Evolutionary conservation across 2,797 vertebrate genomes (phyloP), one percentile per base, ranked within the genome.

Genomic region (Cetoscarus ocellatus): DNA sequence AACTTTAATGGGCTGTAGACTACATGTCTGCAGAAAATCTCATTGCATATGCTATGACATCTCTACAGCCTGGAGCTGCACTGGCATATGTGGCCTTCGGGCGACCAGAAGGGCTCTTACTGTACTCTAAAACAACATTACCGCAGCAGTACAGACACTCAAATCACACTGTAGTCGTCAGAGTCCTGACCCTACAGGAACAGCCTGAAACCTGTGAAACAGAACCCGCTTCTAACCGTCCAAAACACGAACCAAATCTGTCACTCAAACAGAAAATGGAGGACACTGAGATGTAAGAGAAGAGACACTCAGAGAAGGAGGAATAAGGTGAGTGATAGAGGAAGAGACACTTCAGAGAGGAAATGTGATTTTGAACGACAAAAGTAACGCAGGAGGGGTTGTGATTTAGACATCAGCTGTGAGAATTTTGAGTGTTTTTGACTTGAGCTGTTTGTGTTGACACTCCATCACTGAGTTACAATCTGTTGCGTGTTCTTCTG

Each of bases 201-300:
- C 39, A 75, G 79, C 73, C 72, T 76, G 74, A 85, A 77, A 71
- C 63, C 64, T 7, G 49, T 66, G 64, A 85, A 87, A 90, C 51
- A 77, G 85, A 86, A 61, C 72, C 69, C 62, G 74, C 58, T 50
- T 73, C 68, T 78, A 56, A 14, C 67, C 19, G 60, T 74, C 84
- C 83, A 74, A 88, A 79, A 62, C 66, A 48, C 39, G 47, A 73
- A 86, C 78, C 59, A 84, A 64, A 91, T 85, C 72, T 79, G 85
- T 89, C 89, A 83, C 53, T 91, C 85, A 88, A 61, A 59, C 67
- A 44, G 53, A 2, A 58, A 75, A 68, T 7, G 51, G 67, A 77
- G 61, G 79, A 77, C 43, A 53, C 15, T 43, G 55, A 70, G 65
- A 78, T 44, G 61, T 51, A 65, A 75, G 43, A 71, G 50, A 19